Evolutionary conservation across 2,888 invertebrate genomes (phyloP).

Genomic region (Alviniconcha strummeri): DNA sequence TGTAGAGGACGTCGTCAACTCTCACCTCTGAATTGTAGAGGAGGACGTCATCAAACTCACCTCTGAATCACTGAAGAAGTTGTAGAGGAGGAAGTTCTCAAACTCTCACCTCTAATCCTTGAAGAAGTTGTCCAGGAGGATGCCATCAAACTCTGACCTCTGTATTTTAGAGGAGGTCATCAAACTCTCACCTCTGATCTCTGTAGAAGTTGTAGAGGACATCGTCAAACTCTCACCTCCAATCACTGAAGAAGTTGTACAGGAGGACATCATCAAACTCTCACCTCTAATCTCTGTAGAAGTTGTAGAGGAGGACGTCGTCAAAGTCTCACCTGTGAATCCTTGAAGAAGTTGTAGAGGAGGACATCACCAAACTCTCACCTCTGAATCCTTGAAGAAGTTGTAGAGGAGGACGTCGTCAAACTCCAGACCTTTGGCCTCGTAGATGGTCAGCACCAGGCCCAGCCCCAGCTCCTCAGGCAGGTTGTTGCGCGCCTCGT

Average conservation of each 20-base stretch:
- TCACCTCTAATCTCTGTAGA: too few relatives aligned
- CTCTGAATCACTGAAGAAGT: too few relatives aligned
- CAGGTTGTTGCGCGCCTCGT: slow-evolving; percentile 57
- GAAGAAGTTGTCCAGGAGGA: slow-evolving; percentile 70
- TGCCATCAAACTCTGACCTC: slow-evolving; percentile 64
- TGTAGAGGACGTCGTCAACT: slow-evolving; percentile 71
- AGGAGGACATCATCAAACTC: slow-evolving; percentile 69
- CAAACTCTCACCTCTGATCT: slow-evolving; percentile 50
- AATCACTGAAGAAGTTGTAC: slow-evolving; percentile 70
- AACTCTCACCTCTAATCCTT: slow-evolving; percentile 61
- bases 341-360: too few relatives aligned
- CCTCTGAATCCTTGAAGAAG: slow-evolving; percentile 69
- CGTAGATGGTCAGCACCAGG: slow-evolving; percentile 67
- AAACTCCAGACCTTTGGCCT: slow-evolving; percentile 69
- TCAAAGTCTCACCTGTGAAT: too few relatives aligned
- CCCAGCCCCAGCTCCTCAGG: slow-evolving; percentile 63
- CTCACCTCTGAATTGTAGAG: slow-evolving; percentile 35
- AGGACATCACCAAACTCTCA: too few relatives aligned
- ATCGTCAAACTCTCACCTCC: slow-evolving; percentile 59
- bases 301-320: too few relatives aligned
- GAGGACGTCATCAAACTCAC: slow-evolving; percentile 40
- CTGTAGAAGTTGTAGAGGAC: slow-evolving; percentile 68
- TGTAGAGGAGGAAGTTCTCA: slow-evolving; percentile 66
- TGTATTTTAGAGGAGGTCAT: slow-evolving; percentile 50
- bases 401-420: slow-evolving; percentile 69